Conservation (phyloP, 2,797 vertebrate genomes). For the Steatocranus sp. region DNA sequence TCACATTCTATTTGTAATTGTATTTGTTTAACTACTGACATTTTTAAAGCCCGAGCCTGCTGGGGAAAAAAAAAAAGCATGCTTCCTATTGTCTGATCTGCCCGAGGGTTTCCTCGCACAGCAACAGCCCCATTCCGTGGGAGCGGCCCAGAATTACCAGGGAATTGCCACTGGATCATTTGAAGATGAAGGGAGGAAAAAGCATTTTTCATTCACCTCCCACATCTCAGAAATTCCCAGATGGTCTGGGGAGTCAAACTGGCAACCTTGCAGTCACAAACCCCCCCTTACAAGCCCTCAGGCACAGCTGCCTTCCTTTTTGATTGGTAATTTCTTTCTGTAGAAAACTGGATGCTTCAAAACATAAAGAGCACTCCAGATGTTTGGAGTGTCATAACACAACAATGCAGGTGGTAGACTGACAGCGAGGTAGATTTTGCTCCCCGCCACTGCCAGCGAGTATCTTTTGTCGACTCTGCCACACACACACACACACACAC, state of each 20-base stretch:
- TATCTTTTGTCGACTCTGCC: conserved; percentile 14
- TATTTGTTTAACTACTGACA: background rate
- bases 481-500: background rate
- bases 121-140: background rate
- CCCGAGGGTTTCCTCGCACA: background rate
- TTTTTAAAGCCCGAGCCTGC: background rate
- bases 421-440: conserved; percentile 28
- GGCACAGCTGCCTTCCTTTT: conserved; percentile 52
- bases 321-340: conserved; percentile 44
- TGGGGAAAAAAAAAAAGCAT: background rate
- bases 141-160: background rate
- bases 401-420: conserved; percentile 62
- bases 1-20: background rate
- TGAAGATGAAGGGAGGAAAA: background rate
- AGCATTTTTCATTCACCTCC: conserved; percentile 20
- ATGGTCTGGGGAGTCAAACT: conserved; percentile 58
- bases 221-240: conserved; percentile 34
- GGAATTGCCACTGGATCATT: background rate
- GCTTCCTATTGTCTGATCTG: background rate
- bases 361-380: conserved; percentile 61
- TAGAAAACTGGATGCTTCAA: conserved; percentile 39
- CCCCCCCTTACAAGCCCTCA: conserved; percentile 32
- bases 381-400: conserved; percentile 60
- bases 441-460: conserved; percentile 12
- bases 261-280: conserved; percentile 52